phyloP scores from a whole-genome alignment of 2,113 vertebrate genomes.

The Onychostoma macrolepis region DNA sequence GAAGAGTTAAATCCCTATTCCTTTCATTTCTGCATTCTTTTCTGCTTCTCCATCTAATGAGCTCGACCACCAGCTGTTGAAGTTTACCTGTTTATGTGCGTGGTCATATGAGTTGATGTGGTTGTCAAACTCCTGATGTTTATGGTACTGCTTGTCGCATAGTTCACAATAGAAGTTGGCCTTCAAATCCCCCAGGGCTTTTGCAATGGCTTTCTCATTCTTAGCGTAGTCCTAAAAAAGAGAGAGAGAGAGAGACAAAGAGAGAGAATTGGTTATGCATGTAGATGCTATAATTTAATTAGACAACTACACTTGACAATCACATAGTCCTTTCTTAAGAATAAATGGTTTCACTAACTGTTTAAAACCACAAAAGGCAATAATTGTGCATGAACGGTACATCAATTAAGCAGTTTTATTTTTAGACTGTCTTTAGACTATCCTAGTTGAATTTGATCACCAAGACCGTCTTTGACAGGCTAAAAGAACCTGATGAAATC shows the following conservation, averaged over 20 bases:
- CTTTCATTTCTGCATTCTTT: not conserved
- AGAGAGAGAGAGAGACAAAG: not conserved
- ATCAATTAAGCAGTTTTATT: not conserved
- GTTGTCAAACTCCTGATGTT: constrained; percentile 99
- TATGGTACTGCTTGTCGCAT: constrained; percentile 99
- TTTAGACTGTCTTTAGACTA: not conserved
- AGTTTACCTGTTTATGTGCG: constrained; percentile 96
- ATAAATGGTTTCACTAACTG: not conserved
- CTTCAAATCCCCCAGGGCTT: constrained; percentile 91
- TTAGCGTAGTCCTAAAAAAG: constrained; percentile 84
- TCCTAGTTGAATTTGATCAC: not conserved
- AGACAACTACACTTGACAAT: not conserved
- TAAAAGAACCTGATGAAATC: not conserved
- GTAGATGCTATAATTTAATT: not conserved
- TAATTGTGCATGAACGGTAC: not conserved
- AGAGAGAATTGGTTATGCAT: constrained; percentile 1
- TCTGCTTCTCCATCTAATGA: constrained; percentile 7
- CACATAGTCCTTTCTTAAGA: not conserved
- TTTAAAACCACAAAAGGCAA: not conserved
- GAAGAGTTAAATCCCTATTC: not conserved
- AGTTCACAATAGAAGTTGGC: constrained; percentile 98
- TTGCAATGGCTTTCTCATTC: constrained; percentile 86
- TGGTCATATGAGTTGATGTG: constrained; percentile 99
- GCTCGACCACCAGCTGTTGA: not conserved
- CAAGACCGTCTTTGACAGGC: not conserved